phyloP scores from a whole-genome alignment of 1,140 invertebrate genomes.

The Drosophila malerkotliana region DNA sequence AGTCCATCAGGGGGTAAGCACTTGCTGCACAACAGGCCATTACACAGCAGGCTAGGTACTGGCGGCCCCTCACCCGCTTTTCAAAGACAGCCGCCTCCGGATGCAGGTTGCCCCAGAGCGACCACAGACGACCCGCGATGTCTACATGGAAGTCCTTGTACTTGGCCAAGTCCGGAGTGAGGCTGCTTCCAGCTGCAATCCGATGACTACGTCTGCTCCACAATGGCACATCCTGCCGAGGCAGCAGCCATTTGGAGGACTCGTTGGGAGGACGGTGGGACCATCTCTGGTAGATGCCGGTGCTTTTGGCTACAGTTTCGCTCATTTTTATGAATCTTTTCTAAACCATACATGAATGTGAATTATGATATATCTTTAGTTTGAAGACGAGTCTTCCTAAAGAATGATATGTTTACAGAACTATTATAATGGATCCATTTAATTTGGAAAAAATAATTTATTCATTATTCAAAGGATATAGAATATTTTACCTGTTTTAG shows the following conservation, averaged over 20 bases:
- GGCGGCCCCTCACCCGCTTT: slow-evolving; percentile 84
- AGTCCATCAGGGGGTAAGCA: slow-evolving; percentile 86
- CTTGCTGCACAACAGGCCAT: slow-evolving; percentile 86
- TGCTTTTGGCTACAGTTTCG: no score
- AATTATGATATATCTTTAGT: no score
- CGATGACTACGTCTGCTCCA: slow-evolving; percentile 85
- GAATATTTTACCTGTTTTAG: no score
- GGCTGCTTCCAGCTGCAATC: slow-evolving; percentile 84
- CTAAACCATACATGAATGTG: no score
- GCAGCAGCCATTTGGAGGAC: slow-evolving; percentile 85
- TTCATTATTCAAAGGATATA: no score
- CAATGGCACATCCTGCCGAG: slow-evolving; percentile 82
- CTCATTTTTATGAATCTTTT: no score
- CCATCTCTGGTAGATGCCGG: not conserved
- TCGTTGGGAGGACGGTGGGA: slow-evolving; percentile 77
- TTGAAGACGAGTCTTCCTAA: no score
- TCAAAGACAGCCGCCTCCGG: slow-evolving; percentile 84
- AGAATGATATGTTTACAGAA: no score
- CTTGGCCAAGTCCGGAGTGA: slow-evolving; percentile 83
- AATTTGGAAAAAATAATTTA: no score
- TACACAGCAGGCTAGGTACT: slow-evolving; percentile 85
- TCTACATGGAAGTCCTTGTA: slow-evolving; percentile 87
- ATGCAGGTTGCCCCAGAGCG: slow-evolving; percentile 86
- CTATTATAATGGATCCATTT: no score
- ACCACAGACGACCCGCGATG: slow-evolving; percentile 86